phyloP scores from a whole-genome alignment of 2,888 invertebrate genomes.

The Lycophotia porphyrea region DNA sequence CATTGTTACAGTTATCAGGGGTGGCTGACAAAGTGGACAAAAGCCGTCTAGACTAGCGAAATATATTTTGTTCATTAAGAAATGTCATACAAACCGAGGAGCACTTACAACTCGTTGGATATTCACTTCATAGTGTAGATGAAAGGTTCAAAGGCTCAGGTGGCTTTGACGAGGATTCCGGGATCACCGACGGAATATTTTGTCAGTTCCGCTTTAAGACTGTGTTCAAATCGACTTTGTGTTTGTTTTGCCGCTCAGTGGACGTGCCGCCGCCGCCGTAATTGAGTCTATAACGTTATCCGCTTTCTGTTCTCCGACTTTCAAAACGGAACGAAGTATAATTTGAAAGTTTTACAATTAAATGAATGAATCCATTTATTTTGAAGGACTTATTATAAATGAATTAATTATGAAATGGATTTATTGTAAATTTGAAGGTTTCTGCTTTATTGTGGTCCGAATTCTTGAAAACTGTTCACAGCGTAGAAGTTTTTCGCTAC shows the following conservation, averaged over 20 bases:
- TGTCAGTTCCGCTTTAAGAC: slow-evolving; percentile 50
- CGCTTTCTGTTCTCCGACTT: slow-evolving; percentile 41
- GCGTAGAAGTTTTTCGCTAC: background rate
- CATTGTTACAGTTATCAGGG: slow-evolving; percentile 14
- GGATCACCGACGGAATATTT: slow-evolving; percentile 57
- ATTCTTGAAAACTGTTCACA: background rate
- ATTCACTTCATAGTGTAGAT: slow-evolving; percentile 53
- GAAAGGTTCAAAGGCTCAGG: slow-evolving; percentile 57
- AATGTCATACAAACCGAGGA: slow-evolving; percentile 29
- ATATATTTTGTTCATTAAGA: slow-evolving; percentile 41
- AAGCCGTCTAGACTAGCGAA: slow-evolving; percentile 25
- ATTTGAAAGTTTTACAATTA: slow-evolving; percentile 55
- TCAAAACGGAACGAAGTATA: slow-evolving; percentile 26
- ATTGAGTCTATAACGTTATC: slow-evolving; percentile 54
- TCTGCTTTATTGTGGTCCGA: background rate
- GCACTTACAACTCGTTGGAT: slow-evolving; percentile 44
- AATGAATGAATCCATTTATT: slow-evolving; percentile 45
- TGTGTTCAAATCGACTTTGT: slow-evolving; percentile 56
- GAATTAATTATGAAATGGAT: slow-evolving; percentile 5
- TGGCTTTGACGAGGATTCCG: slow-evolving; percentile 48
- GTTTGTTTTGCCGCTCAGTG: slow-evolving; percentile 52
- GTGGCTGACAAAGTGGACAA: slow-evolving; percentile 21
- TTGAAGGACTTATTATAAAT: slow-evolving; percentile 18
- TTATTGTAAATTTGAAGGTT: background rate
- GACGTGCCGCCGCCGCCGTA: slow-evolving; percentile 44